Base-by-base conservation (phyloP, 2,797 vertebrate genomes). In the Hoplostethus mediterraneus region DNA sequence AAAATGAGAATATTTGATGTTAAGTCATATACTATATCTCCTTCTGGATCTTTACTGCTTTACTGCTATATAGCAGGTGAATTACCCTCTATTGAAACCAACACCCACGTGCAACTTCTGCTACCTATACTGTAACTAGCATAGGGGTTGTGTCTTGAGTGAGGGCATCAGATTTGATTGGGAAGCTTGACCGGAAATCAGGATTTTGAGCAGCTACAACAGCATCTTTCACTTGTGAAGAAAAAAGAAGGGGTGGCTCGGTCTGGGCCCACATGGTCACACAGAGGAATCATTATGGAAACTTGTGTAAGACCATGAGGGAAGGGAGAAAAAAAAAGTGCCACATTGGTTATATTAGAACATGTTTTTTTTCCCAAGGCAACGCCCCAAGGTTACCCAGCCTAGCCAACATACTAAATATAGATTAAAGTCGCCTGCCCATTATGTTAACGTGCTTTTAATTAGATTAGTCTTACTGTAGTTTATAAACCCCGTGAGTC, bases 251-350 rank as follows among this genome's bases (percentile, higher is more conserved):
- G 67, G 79, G 69, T 63, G 63, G 79, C 1, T 56, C 77, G 71
- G 73, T n/a, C 59, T 60, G 74, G 25, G 10, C 77, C 67, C 56
- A 60, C 45, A 51, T 36, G 61, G 54, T 63, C 61, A 81, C 11
- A 92, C 89, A 90, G 77, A 89, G 72, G 63, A 72, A 62, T 84
- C 83, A 74, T 89, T 88, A 85, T 83, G 63, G 63, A 70, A 83
- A 77, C 78, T 16, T 53, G 53, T 71, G 73, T 25, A 38, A 71
- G 58, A 48, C 11, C 73, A 55, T 68, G 63, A 61, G 56, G 51
- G 59, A 66, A 58, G 13, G 51, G 21, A 56, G 25, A 65, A 61
- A 33, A 80, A 44, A 12, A 44, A 4, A 44, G 11, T 44, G 55
- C 42, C 63, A 72, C 64, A 49, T 59, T 76, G 63, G 40, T 51